A percentile compares a stretch with the other conserved stretches of the same genome.
These are phyloP conservation scores for Smittia sp. DNA, from an alignment of 2,888 invertebrate genomes.

Conservation along the genomic window DNA sequence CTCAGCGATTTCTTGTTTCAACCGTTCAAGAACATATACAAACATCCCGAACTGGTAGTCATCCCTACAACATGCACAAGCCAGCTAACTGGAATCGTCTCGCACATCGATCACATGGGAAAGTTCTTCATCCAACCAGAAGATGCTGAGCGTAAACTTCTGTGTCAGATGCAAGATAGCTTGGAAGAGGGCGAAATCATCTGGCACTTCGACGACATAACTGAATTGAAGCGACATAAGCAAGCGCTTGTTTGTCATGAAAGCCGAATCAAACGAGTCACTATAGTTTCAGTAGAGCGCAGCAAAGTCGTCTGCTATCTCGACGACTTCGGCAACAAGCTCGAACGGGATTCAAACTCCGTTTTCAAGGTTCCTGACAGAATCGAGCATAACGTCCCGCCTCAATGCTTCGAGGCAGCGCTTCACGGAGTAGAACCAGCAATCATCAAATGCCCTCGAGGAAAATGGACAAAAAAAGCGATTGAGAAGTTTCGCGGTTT, in stretches of 20 bases:
- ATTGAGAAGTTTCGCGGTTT: slow-evolving; percentile 45
- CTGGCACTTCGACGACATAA: too few relatives aligned
- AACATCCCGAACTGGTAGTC: background rate
- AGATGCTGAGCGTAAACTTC: background rate
- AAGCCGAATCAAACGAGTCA: background rate
- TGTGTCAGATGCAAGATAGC: background rate
- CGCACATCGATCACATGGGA: background rate
- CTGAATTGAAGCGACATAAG: background rate
- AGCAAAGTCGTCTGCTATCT: background rate
- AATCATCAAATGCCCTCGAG: slow-evolving; percentile 59
- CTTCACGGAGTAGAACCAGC: slow-evolving; percentile 70
- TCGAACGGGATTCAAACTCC: background rate
- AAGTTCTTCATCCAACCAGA: background rate
- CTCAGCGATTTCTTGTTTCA: background rate
- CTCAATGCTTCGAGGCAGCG: slow-evolving; percentile 68
- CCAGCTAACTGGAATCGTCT: background rate
- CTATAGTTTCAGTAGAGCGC: background rate
- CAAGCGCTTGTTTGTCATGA: background rate
- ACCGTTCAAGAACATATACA: background rate
- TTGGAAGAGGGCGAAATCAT: too few relatives aligned
- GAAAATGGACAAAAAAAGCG: slow-evolving; percentile 63
- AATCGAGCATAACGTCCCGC: background rate
- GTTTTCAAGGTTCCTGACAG: background rate
- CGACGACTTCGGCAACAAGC: slow-evolving; percentile 4
- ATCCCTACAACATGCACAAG: background rate